These are phyloP conservation scores for Tortrix viridana DNA, from an alignment of 2,888 invertebrate species.

Conservation along the genomic window DNA sequence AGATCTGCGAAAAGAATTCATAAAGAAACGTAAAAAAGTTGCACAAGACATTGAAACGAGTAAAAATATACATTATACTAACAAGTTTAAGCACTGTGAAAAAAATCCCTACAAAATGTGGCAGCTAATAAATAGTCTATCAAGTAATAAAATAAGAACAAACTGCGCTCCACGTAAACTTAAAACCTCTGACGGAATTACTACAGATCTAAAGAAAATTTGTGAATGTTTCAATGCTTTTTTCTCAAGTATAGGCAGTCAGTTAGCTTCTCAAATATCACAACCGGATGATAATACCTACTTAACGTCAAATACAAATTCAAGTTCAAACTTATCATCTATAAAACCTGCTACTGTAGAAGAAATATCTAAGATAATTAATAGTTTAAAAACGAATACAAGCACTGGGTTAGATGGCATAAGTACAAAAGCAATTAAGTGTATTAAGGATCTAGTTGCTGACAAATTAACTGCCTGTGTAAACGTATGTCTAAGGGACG, in stretches of 20 bases:
- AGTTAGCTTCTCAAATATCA: neutral
- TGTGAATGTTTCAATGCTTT: neutral
- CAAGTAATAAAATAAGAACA: neutral
- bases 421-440: neutral
- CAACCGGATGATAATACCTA: too few species aligned
- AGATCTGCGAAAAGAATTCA: neutral
- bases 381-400: neutral
- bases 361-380: too few species aligned
- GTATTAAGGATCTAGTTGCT: neutral
- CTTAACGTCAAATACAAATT: too few species aligned
- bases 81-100: neutral
- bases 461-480: neutral
- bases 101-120: neutral
- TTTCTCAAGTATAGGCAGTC: neutral
- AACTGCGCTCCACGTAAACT: neutral
- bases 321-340: too few species aligned
- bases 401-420: neutral
- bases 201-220: neutral
- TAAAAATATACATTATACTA: neutral
- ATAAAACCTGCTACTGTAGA: too few species aligned
- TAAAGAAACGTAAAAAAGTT: neutral
- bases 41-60: neutral
- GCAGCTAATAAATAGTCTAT: neutral
- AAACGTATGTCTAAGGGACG: neutral
- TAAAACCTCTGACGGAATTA: neutral